Base-by-base conservation (phyloP, 1,140 invertebrate species). In the Doryteuthis pealeii region DNA sequence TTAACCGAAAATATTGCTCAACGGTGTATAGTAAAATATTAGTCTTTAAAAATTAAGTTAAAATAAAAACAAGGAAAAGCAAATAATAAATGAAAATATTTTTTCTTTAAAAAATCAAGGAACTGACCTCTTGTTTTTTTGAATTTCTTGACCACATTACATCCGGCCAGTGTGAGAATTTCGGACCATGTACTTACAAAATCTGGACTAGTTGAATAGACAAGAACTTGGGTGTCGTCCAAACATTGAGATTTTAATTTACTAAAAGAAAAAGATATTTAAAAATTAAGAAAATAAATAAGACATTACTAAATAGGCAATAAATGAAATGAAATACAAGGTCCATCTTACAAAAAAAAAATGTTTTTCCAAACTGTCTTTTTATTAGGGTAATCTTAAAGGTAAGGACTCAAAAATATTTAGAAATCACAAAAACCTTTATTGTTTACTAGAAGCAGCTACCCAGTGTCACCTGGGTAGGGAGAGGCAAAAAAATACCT, bases 101-200 rank as follows among this genome's bases (percentile, higher is more conserved):
- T 28, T 0, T 8, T 10, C 8, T 28, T 0, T 22, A 30, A 30
- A 69, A 69, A 28, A 6, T 8, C 10, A 32, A 65, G n/a, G n/a
- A 14, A 31, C 30, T 22, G 30, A 69, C 30, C 33, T 69, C 18
- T 69, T 28, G 67, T 35, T 32, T 69, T 69, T 35, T 30, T 62
- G 26, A 62, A 62, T 62, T 62, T 62, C 54, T 62, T 72, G 15
- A 77, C 43, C 31, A 83, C 26, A 5, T 76, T 49, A 71, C 81
- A 79, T 4, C 72, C 74, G 14, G 85, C 82, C 31, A 83, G 74
- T 6, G 77, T 73, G 30, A 88, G 76, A n/a, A 87, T 81, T 28
- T 79, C 80, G 26, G 78, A 71, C 88, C 88, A 89, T 26, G 77
- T 81, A 8, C 84, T 79, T 30, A 78, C 67, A 77, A 87, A 86